phyloP scores from a whole-genome alignment of 2,113 vertebrate genomes.

The Bubalus kerabau region DNA sequence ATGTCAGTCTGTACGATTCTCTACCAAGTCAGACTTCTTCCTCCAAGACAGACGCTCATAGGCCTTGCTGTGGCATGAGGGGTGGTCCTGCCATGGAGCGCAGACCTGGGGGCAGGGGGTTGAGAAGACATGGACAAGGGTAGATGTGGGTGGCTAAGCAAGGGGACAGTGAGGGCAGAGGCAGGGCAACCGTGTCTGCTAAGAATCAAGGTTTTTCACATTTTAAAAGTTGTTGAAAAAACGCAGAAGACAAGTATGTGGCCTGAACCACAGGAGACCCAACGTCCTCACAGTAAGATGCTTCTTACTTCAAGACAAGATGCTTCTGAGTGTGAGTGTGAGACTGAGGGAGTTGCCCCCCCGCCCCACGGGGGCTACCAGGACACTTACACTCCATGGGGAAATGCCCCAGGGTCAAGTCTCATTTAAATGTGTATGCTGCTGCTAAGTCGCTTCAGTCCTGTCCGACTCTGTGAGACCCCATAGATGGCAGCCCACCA shows the following conservation, averaged over 20 bases:
- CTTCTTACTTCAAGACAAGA: not conserved
- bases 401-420: no score
- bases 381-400: rapidly evolving
- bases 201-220: not conserved
- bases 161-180: no score
- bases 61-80: not conserved
- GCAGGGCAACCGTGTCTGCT: rapidly evolving
- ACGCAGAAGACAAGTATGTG: rapidly evolving
- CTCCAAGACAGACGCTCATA: not conserved
- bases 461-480: not conserved
- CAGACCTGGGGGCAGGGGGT: not conserved
- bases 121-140: rapidly evolving
- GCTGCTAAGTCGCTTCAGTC: not conserved
- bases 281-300: not conserved
- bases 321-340: rapidly evolving
- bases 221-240: not conserved
- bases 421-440: not conserved
- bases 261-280: not conserved
- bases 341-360: no score
- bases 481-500: not conserved
- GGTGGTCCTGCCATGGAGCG: rapidly evolving
- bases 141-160: not conserved
- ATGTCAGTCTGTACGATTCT: rapidly evolving
- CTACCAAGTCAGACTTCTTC: not conserved
- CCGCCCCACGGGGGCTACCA: rapidly evolving